Evolutionary conservation across 1,140 invertebrate genomes (phyloP), one percentile per base, ranked within the genome.

Genomic region (Cheumatopsyche charites): DNA sequence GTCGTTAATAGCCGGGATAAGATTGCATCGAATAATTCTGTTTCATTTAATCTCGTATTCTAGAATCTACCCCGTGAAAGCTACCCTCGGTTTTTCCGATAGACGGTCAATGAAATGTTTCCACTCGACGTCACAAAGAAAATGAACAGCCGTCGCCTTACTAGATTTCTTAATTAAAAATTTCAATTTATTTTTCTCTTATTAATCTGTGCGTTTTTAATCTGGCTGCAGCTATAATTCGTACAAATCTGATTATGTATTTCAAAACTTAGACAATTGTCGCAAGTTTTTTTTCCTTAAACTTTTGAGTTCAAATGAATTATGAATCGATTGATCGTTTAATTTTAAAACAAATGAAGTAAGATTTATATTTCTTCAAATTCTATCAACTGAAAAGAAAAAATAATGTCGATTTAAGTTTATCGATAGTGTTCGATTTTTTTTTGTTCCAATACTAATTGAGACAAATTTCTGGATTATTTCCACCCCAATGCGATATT

Each of bases 51-150:
- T 58, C 23, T 58, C 55, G 19, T 47, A 12, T 15, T 47, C 43
- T 13, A 47, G 12, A n/a, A n/a, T 47, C 13, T 13, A 47, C 43
- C 43, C 43, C 13, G 12, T 2, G 13, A n/a, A n/a, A 36, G 9
- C 29, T 9, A 4, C 29, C 29, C 29, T 36, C 29, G 29, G 29
- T 36, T 36, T 36, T 36, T 36, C 12, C 55, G 21, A 58, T 58
- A 23, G 55, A 25, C 55, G 55, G 55, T 58, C 55, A 58, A 58
- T 58, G 55, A 58, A 58, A 58, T 58, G 23, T 58, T 58, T 58
- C 55, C 55, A 23, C 21, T 13, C 55, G 21, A 58, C 23, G 55
- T 25, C 2, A n/a, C 55, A 58, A 58, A 58, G 55, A 58, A 58
- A 58, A 58, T 58, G 55, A 58, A 58, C 55, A 58, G 55, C 55